These are phyloP conservation scores for Molothrus ater DNA, from an alignment of 2,797 vertebrate species.

Conservation along the genomic window DNA sequence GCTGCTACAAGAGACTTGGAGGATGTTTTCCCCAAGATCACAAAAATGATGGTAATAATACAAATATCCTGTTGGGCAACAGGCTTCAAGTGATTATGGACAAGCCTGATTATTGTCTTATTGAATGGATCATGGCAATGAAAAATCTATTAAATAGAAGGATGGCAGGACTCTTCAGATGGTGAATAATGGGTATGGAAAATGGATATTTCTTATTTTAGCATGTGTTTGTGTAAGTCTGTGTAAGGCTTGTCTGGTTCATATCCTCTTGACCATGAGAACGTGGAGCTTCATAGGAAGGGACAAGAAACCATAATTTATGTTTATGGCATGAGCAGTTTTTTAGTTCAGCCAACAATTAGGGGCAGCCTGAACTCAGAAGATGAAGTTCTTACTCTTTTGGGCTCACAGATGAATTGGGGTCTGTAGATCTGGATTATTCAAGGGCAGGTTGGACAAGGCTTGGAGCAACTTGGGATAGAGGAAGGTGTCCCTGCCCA, in stretches of 20 bases:
- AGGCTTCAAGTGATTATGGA: rapidly evolving
- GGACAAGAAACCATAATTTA: slow-evolving; percentile 1
- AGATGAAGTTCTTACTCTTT: not conserved
- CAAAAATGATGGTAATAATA: not conserved
- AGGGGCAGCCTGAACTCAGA: not conserved
- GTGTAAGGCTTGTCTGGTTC: not conserved
- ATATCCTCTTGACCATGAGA: not conserved
- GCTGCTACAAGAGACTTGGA: not conserved
- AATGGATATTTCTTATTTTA: not conserved
- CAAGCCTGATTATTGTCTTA: not conserved
- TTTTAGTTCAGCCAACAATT: not conserved
- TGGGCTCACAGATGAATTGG: not conserved
- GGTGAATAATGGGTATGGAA: not conserved
- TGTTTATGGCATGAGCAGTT: not conserved
- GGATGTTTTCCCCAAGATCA: not conserved
- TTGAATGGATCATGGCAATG: not conserved
- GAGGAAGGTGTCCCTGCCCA: not conserved
- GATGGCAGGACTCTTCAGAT: not conserved
- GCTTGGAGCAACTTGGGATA: not conserved
- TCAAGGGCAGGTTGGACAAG: no score
- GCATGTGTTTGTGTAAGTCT: not conserved
- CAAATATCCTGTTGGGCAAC: not conserved
- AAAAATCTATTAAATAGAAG: not conserved
- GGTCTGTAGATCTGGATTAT: not conserved
- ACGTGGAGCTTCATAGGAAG: not conserved